Evolutionary conservation across 1,140 invertebrate genomes (phyloP), one percentile per base, ranked within the genome.

Genomic region (Polyergus mexicanus): DNA sequence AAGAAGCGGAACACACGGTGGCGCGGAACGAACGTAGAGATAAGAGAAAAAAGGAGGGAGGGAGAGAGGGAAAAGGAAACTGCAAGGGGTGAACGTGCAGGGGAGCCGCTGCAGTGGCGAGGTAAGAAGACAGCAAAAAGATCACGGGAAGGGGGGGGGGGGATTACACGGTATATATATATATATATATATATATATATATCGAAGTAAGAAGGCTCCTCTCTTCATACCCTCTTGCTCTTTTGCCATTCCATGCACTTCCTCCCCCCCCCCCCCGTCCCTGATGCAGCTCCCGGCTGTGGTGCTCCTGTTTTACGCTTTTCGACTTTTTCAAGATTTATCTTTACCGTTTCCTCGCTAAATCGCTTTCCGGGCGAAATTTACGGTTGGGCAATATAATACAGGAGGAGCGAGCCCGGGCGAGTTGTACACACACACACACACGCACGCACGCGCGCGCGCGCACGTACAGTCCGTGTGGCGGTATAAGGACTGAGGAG

Each of bases 271-370:
- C 28, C 13, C 66, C 56, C 32, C n/a, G n/a, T n/a, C n/a, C 32
- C 47, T 11, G 41, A 19, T 51, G 47, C 47, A 19, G 16, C 47
- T 13, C 16, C 47, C 16, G 44, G 75, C 16, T 25, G 58, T 5
- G 44, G 76, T 66, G 87, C 87, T 86, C 90, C 93, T 94, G 94
- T 95, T 95, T 94, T 94, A 94, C 94, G 94, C 94, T 94, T 95
- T 94, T 94, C 94, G 94, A 94, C 94, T 94, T 94, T 92, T 94
- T 91, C 92, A 93, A 94, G 94, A 95, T 95, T 95, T 95, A 95
- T 95, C 93, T 92, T 90, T 92, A 87, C 86, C 89, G 93, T 93
- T 94, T 95, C 94, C 94, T 94, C 91, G 94, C 93, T 95, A 94
- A 95, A 95, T 95, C 94, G 94, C 92, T 94, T 95, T 95, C 94